A percentile compares a stretch with the other conserved stretches of the same genome.
phyloP scores from a whole-genome alignment of 2,888 invertebrate species.

The Tupiocoris notatus region DNA sequence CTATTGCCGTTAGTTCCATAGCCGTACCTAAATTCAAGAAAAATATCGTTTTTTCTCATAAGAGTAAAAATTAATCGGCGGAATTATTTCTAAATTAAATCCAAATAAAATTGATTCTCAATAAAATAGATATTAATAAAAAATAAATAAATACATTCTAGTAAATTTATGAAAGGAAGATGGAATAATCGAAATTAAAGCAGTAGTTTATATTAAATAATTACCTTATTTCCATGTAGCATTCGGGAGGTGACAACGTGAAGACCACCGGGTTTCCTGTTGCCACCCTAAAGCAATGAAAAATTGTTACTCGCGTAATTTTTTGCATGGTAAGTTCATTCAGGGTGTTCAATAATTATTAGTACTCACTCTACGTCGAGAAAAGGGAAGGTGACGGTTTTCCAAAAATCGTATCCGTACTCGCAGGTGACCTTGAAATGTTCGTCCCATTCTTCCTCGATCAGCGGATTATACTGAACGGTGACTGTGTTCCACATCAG shows the following conservation, averaged over 20 bases:
- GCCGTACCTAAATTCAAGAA: slow-evolving; percentile 60
- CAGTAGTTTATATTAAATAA: no score
- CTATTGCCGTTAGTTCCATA: slow-evolving; percentile 83
- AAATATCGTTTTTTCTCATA: neutral
- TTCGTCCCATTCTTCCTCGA: slow-evolving; percentile 91
- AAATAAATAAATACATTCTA: no score
- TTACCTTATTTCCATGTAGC: slow-evolving; percentile 87
- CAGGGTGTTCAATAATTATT: no score
- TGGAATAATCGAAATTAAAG: no score
- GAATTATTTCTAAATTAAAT: no score
- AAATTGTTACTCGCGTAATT: no score
- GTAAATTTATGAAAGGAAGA: no score
- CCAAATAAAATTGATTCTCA: no score
- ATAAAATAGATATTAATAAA: no score
- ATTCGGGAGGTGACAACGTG: slow-evolving; percentile 88
- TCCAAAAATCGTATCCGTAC: slow-evolving; percentile 95
- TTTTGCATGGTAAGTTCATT: no score
- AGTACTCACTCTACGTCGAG: slow-evolving; percentile 84
- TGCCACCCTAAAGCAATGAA: slow-evolving; percentile 68
- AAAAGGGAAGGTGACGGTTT: slow-evolving; percentile 92
- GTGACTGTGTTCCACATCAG: slow-evolving; percentile 97
- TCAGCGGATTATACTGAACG: slow-evolving; percentile 88
- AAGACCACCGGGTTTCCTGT: slow-evolving; percentile 93
- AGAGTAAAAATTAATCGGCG: no score
- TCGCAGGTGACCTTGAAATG: slow-evolving; percentile 95